Evolutionary conservation across 23 tunicate genomes (phyloP).

Genomic region (Styela clava): DNA sequence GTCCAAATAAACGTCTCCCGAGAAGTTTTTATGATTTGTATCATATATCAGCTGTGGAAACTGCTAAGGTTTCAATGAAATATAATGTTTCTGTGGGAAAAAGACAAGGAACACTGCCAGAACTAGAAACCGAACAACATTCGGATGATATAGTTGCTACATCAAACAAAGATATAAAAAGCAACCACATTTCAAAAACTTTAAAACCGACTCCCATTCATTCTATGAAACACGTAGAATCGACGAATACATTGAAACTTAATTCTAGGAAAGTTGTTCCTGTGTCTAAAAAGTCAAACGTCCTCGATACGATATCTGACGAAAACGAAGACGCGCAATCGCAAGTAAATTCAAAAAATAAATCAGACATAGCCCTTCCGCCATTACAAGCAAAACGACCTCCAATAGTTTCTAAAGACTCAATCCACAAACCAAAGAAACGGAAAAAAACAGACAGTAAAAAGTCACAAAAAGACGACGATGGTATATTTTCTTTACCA

Average conservation of each 20-base stretch:
- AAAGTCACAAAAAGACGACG: background rate
- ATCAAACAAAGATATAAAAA: background rate
- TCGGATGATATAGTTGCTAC: background rate
- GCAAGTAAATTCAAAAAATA: background rate
- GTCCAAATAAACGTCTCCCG: background rate
- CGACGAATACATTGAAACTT: background rate
- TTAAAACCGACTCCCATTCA: constrained; percentile 10
- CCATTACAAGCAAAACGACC: background rate
- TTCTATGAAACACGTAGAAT: constrained; percentile 2
- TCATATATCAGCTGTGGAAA: constrained; percentile 56
- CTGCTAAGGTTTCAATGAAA: constrained; percentile 64
- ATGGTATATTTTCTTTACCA: background rate
- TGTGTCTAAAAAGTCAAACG: constrained; percentile 2
- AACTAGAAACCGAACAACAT: constrained; percentile 9
- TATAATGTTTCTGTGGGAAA: constrained; percentile 46
- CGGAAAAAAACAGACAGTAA: background rate
- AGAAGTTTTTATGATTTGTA: constrained; percentile 25
- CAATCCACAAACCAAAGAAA: background rate
- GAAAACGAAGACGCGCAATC: background rate
- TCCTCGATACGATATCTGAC: background rate
- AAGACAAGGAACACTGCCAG: constrained; percentile 34
- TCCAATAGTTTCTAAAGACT: background rate
- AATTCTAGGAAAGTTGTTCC: constrained; percentile 5
- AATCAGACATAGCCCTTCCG: background rate
- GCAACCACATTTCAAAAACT: background rate